phyloP scores from a whole-genome alignment of 2,888 invertebrate genomes.

The Polydesmus complanatus region DNA sequence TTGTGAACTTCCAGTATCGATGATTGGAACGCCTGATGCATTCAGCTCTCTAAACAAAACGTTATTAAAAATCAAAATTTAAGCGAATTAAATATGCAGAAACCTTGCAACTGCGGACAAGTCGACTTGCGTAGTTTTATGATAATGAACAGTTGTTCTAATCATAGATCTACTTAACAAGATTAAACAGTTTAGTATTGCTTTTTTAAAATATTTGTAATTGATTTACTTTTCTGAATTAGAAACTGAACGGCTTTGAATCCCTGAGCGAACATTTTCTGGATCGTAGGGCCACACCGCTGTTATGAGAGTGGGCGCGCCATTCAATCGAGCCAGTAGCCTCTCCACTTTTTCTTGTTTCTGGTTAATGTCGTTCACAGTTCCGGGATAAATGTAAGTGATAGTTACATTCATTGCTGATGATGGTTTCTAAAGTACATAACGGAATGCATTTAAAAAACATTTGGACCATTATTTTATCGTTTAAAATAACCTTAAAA shows the following conservation, averaged over 20 bases:
- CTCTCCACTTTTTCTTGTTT: slow-evolving; percentile 58
- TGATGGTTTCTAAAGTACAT: slow-evolving; percentile 20
- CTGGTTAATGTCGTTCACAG: slow-evolving; percentile 46
- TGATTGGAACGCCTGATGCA: not conserved
- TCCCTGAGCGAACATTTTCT: too few relatives aligned
- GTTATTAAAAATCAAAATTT: too few relatives aligned
- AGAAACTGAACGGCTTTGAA: too few relatives aligned
- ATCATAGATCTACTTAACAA: slow-evolving; percentile 9
- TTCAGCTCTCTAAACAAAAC: slow-evolving; percentile 5
- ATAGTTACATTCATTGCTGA: slow-evolving; percentile 38
- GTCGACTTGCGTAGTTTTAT: slow-evolving; percentile 9
- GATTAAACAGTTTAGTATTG: not conserved
- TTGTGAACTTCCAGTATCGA: not conserved
- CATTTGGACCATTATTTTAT: too few relatives aligned
- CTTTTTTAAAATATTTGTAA: not conserved
- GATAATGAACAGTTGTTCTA: slow-evolving; percentile 12
- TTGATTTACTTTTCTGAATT: slow-evolving; percentile 5
- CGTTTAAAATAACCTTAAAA: slow-evolving; percentile 47
- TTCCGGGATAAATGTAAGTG: slow-evolving; percentile 58
- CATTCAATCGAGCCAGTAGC: slow-evolving; percentile 60
- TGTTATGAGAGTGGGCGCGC: slow-evolving; percentile 60
- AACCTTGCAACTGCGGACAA: slow-evolving; percentile 11
- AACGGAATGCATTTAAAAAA: slow-evolving; percentile 21
- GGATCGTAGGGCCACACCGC: slow-evolving; percentile 54
- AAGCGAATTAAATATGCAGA: too few relatives aligned